A percentile compares a stretch with the other conserved stretches of the same genome.
Evolutionary conservation across 2,797 vertebrate species (phyloP).

Genomic region (Xenopus petersii): DNA sequence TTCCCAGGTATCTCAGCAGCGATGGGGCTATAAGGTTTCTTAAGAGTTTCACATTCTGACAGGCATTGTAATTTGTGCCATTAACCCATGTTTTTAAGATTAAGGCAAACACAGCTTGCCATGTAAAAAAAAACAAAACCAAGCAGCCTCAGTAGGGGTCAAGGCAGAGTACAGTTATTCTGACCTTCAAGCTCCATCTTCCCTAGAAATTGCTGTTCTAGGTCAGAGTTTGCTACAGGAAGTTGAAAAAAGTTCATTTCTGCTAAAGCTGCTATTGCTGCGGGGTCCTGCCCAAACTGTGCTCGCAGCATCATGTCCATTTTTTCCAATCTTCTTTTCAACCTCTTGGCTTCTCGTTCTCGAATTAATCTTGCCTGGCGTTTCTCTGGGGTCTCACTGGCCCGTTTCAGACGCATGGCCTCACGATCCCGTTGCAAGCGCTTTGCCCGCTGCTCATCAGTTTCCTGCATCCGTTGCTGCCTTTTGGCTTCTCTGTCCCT

Average conservation of each 20-base stretch:
- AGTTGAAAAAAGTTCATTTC: constrained; percentile 94
- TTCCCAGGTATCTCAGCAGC: neutral
- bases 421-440: constrained; percentile 91
- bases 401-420: constrained; percentile 91
- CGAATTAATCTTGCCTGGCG: constrained; percentile 90
- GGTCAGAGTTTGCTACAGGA: constrained; percentile 83
- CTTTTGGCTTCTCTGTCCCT: constrained; percentile 94
- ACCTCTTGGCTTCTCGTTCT: constrained; percentile 91
- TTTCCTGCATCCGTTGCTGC: constrained; percentile 93
- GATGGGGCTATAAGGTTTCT: neutral
- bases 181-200: constrained; percentile 75
- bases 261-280: constrained; percentile 92
- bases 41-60: constrained; percentile 18
- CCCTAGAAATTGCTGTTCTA: constrained; percentile 86
- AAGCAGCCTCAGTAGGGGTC: constrained; percentile 27
- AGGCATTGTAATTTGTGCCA: neutral
- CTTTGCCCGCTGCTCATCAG: constrained; percentile 87
- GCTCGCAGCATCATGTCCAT: constrained; percentile 93
- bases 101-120: constrained; percentile 1
- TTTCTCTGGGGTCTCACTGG: constrained; percentile 94
- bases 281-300: constrained; percentile 94
- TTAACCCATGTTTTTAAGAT: neutral
- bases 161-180: constrained; percentile 62
- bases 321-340: constrained; percentile 93
- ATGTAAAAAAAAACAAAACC: neutral